phyloP scores from a whole-genome alignment of 1,140 invertebrate species.

The Antheraea mylitta region DNA sequence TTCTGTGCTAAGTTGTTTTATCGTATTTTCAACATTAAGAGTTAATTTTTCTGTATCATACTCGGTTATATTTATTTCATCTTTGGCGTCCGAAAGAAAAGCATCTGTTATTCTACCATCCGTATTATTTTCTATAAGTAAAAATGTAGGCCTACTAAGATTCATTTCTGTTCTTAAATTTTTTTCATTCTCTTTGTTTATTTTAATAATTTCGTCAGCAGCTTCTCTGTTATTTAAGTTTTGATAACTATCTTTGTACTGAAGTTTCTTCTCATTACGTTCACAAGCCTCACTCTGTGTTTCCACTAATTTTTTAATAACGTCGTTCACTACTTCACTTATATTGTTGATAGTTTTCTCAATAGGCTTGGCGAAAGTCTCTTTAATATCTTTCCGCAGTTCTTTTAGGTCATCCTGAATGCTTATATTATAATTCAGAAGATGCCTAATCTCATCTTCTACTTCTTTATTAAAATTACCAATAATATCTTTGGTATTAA shows the following conservation, averaged over 20 bases:
- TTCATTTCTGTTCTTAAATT: constrained; percentile 64
- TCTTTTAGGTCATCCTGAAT: constrained; percentile 74
- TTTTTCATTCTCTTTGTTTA: constrained; percentile 61
- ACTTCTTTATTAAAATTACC: constrained; percentile 80
- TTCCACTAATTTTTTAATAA: constrained; percentile 71
- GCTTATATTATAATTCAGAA: constrained; percentile 70
- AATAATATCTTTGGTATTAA: constrained; percentile 72
- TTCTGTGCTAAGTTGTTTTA: constrained; percentile 69
- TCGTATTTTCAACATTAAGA: constrained; percentile 69
- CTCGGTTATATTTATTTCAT: constrained; percentile 67
- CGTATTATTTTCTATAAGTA: constrained; percentile 60
- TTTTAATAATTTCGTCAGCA: constrained; percentile 40
- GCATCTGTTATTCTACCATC: constrained; percentile 76
- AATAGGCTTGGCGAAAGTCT: constrained; percentile 70
- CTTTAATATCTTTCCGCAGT: constrained; percentile 74
- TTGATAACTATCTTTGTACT: constrained; percentile 9
- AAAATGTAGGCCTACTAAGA: constrained; percentile 69
- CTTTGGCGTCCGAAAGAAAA: constrained; percentile 75
- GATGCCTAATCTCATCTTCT: constrained; percentile 75
- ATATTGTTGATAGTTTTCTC: constrained; percentile 75
- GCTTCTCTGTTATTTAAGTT: constrained; percentile 22
- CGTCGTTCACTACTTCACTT: constrained; percentile 75
- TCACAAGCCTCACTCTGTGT: constrained; percentile 45
- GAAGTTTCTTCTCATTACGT: constrained; percentile 24
- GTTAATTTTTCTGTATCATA: constrained; percentile 62